Evolutionary conservation across 2,797 vertebrate genomes (phyloP).

Genomic region (Cottoperca gobio): DNA sequence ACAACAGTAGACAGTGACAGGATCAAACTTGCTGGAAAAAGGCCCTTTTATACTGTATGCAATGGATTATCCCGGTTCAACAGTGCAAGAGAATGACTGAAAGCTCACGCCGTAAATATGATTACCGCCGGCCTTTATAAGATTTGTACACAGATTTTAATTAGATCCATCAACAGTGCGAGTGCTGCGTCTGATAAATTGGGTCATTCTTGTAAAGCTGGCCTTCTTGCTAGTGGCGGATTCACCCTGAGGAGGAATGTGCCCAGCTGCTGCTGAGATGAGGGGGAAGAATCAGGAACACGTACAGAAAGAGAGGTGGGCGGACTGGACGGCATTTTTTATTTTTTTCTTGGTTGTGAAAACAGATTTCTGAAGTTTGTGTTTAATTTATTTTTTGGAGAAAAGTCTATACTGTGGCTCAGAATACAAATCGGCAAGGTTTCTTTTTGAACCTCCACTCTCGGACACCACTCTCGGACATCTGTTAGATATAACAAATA

Average conservation of each 20-base stretch:
- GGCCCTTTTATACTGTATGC: constrained; percentile 21
- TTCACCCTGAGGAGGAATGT: constrained; percentile 76
- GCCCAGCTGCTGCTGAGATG: constrained; percentile 71
- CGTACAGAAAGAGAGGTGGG: constrained; percentile 39
- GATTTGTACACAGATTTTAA: constrained; percentile 78
- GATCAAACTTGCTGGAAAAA: constrained; percentile 54
- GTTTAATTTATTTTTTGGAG: not conserved
- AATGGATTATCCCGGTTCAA: constrained; percentile 67
- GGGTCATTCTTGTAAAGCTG: constrained; percentile 79
- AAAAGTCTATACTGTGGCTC: constrained; percentile 1
- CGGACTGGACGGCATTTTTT: constrained; percentile 30
- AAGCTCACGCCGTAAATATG: constrained; percentile 68
- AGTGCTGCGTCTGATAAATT: constrained; percentile 72
- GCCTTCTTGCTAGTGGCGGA: constrained; percentile 74
- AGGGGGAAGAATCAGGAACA: constrained; percentile 52
- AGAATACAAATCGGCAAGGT: constrained; percentile 5
- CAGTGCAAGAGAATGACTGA: constrained; percentile 48
- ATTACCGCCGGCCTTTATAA: constrained; percentile 72
- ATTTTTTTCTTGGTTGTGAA: constrained; percentile 15
- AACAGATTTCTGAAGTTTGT: constrained; percentile 19
- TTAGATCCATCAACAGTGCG: constrained; percentile 74
- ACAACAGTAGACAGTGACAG: constrained; percentile 15
- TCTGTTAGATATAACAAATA: constrained; percentile 19
- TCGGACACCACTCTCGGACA: too few relatives aligned
- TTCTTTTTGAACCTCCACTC: constrained; percentile 7